phyloP scores from a whole-genome alignment of 2,888 invertebrate species.

The Mystacides longicornis region DNA sequence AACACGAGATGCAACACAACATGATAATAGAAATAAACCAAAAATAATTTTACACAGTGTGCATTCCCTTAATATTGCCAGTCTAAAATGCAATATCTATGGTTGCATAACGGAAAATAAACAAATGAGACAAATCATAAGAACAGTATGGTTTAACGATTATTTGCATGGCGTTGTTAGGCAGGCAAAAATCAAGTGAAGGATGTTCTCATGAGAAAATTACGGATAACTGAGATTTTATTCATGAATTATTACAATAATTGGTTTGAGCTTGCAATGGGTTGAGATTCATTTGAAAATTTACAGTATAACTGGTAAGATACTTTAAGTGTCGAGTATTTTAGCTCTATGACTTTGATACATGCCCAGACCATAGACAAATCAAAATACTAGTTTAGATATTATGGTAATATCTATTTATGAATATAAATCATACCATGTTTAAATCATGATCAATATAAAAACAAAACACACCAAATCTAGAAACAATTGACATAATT shows the following conservation, averaged over 20 bases:
- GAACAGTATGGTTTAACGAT: not conserved
- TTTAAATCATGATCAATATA: slow-evolving; percentile 6
- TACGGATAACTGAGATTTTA: not conserved
- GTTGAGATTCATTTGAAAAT: no score
- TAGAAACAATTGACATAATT: not conserved
- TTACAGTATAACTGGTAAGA: not conserved
- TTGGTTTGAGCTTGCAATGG: no score
- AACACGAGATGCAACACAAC: slow-evolving; percentile 2
- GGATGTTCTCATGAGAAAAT: not conserved
- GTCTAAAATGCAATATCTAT: slow-evolving; percentile 23
- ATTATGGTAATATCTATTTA: slow-evolving; percentile 1
- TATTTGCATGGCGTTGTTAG: slow-evolving; percentile 3
- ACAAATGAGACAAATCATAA: not conserved
- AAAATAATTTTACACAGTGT: not conserved
- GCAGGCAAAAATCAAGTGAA: slow-evolving; percentile 1
- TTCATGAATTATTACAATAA: not conserved
- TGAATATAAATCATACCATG: slow-evolving; percentile 12
- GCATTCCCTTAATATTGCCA: slow-evolving; percentile 7
- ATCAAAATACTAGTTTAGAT: not conserved
- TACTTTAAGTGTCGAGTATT: not conserved
- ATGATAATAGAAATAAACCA: not conserved
- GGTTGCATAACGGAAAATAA: slow-evolving; percentile 12
- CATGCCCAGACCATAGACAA: slow-evolving; percentile 9
- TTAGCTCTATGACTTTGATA: not conserved
- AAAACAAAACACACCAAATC: not conserved